Conservation (phyloP, 2,888 invertebrate species). For the Minunthozetes semirufus region DNA sequence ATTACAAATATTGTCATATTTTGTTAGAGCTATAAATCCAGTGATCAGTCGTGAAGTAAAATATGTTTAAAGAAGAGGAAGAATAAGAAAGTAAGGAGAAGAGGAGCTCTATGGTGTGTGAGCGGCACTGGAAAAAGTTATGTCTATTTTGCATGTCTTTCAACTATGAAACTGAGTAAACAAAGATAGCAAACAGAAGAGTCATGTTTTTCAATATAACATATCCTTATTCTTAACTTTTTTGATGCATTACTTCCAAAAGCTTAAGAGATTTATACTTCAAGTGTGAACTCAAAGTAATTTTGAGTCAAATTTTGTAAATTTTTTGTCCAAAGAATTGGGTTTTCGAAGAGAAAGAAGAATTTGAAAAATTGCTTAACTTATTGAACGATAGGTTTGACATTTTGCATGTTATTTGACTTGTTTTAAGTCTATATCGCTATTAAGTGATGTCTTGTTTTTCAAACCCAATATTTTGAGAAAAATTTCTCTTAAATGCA, state of each 20-base stretch:
- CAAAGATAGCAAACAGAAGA: slow-evolving; percentile 17
- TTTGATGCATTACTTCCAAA: slow-evolving; percentile 2
- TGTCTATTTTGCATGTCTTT: slow-evolving; percentile 23
- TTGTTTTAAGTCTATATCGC: too few species aligned
- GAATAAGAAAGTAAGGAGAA: neutral
- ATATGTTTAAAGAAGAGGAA: neutral
- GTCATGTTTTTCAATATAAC: neutral
- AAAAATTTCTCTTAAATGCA: too few species aligned
- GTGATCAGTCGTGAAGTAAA: neutral
- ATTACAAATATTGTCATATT: slow-evolving; percentile 8
- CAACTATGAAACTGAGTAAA: slow-evolving; percentile 15
- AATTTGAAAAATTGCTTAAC: too few species aligned
- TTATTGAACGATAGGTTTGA: too few species aligned
- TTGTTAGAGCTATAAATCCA: neutral
- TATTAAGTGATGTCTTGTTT: too few species aligned
- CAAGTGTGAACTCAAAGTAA: too few species aligned
- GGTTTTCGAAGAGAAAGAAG: too few species aligned
- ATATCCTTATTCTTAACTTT: neutral
- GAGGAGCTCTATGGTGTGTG: neutral
- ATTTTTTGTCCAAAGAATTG: too few species aligned
- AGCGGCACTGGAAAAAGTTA: neutral
- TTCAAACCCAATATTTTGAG: too few species aligned
- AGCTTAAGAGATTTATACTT: neutral
- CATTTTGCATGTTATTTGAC: too few species aligned
- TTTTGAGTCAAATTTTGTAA: too few species aligned